Evolutionary conservation across 1,140 invertebrate species (phyloP), one percentile per base, ranked within the genome.

Genomic region (Lucilia sericata): DNA sequence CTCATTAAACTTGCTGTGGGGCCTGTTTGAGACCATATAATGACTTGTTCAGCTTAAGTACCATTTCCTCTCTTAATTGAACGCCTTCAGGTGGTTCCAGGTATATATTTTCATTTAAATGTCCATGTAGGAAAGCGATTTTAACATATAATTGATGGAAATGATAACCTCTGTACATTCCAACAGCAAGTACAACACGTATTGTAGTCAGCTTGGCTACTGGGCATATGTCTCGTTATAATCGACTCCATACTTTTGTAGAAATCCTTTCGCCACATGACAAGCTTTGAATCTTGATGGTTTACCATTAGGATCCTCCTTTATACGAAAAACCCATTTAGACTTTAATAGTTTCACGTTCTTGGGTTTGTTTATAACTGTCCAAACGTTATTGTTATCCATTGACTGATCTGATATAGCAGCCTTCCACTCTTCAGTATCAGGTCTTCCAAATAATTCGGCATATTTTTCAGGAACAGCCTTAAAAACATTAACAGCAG

Each of bases 331-430:
- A 3, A 30, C 25, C 25, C 25, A 30, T 30, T 30, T 30, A 30
- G 25, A 30, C 25, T 30, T 30, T 30, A 30, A 30, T 30, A 30
- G 25, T 30, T 30, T 30, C 25, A 14, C 49, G 9, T 49, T 49
- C 9, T 9, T 9, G 13, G 49, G 49, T 5, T 49, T 9, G 9
- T 14, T 49, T 14, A 49, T 14, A 12, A 49, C 51, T 3, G 34
- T 85, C 87, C 87, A 88, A 5, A 86, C 87, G 2, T 86, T 42
- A 60, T 88, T 88, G 25, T 83, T 83, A n/a, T 85, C 60, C 19
- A 87, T 85, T 2, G 86, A 85, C 5, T 90, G 88, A 5, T 86
- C 85, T 0, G 85, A 30, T 0, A 88, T 86, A 8, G 87, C 88
- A 34, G 85, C 17, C 51, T 51, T 83, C 87, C 88, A 90, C 17